Evolutionary conservation across 2,113 vertebrate species (phyloP).

Genomic region (Phyllopteryx taeniolatus): DNA sequence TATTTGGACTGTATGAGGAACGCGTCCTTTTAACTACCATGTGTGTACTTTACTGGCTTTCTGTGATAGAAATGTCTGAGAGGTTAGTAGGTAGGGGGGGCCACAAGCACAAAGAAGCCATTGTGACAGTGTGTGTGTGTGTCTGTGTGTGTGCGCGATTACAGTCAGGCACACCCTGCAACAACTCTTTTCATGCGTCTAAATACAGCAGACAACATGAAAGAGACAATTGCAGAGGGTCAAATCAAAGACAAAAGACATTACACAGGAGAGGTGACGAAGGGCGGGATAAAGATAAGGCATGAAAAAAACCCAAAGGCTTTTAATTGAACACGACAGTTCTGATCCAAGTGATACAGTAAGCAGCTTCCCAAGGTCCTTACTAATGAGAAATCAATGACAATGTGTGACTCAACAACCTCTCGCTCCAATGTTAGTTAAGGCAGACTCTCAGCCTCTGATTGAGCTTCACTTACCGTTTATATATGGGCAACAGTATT

Average conservation of each 20-base stretch:
- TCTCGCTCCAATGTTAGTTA: conserved; percentile 11
- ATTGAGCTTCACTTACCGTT: conserved; percentile 15
- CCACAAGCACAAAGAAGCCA: conserved; percentile 31
- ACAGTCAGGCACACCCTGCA: conserved; percentile 20
- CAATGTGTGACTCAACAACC: conserved; percentile 36
- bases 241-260: conserved; percentile 37
- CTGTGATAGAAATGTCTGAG: neutral
- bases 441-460: conserved; percentile 12
- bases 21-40: neutral
- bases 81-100: neutral
- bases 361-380: conserved; percentile 17
- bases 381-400: conserved; percentile 67
- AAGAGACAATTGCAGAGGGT: neutral
- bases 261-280: neutral
- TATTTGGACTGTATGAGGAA: neutral
- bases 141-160: conserved; percentile 48
- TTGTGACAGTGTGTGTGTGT: conserved; percentile 27
- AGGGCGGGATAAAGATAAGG: conserved; percentile 20
- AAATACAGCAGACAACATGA: neutral
- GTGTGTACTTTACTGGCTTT: neutral
- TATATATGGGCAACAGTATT: conserved; percentile 5
- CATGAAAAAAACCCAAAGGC: conserved; percentile 6
- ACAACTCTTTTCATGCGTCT: conserved; percentile 21
- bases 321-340: conserved; percentile 54
- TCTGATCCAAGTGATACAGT: conserved; percentile 49